A percentile compares a stretch with the other conserved stretches of the same genome.
phyloP scores from a whole-genome alignment of 64 coral and sea anemone species.

The Anthopleura sola region DNA sequence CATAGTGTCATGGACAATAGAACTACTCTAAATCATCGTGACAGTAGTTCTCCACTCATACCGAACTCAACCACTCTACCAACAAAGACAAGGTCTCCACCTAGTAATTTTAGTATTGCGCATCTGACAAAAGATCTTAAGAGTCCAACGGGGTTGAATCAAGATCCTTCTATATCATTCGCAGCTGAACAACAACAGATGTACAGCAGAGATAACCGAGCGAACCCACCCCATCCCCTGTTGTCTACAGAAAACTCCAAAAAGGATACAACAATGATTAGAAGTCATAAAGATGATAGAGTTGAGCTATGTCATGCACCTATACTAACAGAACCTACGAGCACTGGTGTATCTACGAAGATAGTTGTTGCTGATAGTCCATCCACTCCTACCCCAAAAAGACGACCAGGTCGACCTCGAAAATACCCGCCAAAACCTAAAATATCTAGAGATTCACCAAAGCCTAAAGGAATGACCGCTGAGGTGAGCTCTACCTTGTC shows the following conservation, averaged over 20 bases:
- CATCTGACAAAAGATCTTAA: conserved; percentile 63
- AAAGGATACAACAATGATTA: neutral
- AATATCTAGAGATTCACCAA: neutral
- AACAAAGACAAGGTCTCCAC: conserved; percentile 42
- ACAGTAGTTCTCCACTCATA: neutral
- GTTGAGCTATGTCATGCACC: neutral
- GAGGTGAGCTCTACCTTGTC: conserved; percentile 34
- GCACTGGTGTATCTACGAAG: neutral
- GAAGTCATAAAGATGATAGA: neutral
- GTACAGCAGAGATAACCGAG: neutral
- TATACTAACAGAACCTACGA: neutral
- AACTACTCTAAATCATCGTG: neutral
- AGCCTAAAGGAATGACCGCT: neutral
- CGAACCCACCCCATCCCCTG: neutral
- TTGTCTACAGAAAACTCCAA: neutral
- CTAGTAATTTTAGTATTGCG: conserved; percentile 74
- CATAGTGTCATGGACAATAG: neutral
- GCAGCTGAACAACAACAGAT: neutral
- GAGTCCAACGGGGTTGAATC: neutral
- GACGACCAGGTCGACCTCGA: conserved; percentile 14
- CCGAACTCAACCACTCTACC: conserved; percentile 12
- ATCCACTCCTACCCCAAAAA: neutral
- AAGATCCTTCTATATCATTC: neutral
- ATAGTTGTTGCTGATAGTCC: conserved; percentile 20
- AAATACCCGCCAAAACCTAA: conserved; percentile 16